Percentiles rank a stretch among this genome's conserved stretches.
phyloP scores from a whole-genome alignment of 1,140 invertebrate genomes.

The Zaprionus vittiger region DNA sequence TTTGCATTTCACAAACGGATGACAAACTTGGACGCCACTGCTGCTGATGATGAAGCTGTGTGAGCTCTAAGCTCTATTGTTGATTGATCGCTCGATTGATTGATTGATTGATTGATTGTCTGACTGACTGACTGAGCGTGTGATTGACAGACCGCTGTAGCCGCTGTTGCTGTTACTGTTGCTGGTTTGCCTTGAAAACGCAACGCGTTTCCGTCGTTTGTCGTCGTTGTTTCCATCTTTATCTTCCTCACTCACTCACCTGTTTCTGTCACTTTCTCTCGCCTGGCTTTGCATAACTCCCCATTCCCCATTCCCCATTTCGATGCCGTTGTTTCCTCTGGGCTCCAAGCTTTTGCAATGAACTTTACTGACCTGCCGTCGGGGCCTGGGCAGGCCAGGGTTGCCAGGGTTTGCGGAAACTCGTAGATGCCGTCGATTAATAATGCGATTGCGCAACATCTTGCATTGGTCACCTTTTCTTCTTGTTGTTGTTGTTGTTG shows the following conservation, averaged over 20 bases:
- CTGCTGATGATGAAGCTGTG: constrained; percentile 22
- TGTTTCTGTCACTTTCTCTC: constrained; percentile 67
- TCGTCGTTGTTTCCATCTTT: background rate
- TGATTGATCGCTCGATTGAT: constrained; percentile 43
- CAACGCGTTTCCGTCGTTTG: constrained; percentile 62
- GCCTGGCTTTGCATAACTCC: constrained; percentile 63
- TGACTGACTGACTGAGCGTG: constrained; percentile 35
- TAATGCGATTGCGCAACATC: constrained; percentile 68
- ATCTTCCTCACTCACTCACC: constrained; percentile 27
- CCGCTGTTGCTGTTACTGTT: constrained; percentile 18
- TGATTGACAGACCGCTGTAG: constrained; percentile 10
- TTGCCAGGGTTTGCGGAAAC: constrained; percentile 56
- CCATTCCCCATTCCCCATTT: background rate
- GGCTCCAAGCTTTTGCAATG: constrained; percentile 43
- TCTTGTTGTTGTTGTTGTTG: constrained; percentile 23
- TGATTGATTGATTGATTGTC: constrained; percentile 46
- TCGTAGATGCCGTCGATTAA: constrained; percentile 39
- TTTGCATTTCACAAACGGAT: constrained; percentile 41
- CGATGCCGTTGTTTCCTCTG: background rate
- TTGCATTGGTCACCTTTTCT: constrained; percentile 52
- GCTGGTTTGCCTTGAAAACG: constrained; percentile 67
- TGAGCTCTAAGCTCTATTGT: background rate
- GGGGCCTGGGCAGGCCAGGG: background rate
- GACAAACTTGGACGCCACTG: constrained; percentile 15
- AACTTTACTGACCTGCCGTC: constrained; percentile 58